These are phyloP conservation scores for Tautogolabrus adspersus DNA, from an alignment of 2,113 vertebrate genomes.

Conservation along the genomic window DNA sequence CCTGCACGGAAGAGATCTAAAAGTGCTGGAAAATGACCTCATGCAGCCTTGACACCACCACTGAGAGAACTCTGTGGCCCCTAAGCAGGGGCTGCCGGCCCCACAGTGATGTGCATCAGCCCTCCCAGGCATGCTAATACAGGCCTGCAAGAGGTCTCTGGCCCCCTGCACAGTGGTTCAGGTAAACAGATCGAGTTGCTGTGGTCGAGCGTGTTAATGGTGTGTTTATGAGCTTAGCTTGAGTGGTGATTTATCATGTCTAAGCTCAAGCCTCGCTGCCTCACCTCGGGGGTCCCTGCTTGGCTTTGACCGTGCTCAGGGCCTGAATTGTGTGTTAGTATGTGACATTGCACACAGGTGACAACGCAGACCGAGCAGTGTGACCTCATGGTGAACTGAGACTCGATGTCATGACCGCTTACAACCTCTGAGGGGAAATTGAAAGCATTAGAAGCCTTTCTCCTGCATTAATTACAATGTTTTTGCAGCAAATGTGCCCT, in stretches of 20 bases:
- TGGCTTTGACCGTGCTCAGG: conserved; percentile 37
- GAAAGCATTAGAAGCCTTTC: conserved; percentile 15
- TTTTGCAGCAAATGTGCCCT: conserved; percentile 16
- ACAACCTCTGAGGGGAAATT: conserved; percentile 17
- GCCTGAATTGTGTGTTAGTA: conserved; percentile 6
- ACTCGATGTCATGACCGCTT: conserved; percentile 33
- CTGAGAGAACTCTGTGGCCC: conserved; percentile 3
- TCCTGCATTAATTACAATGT: conserved; percentile 18
- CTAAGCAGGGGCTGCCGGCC: conserved; percentile 8
- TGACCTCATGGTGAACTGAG: conserved; percentile 58
- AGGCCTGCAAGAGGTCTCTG: conserved; percentile 32
- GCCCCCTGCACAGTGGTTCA: conserved; percentile 41
- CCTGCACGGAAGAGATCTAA: neutral
- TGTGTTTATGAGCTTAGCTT: conserved; percentile 79
- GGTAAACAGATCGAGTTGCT: conserved; percentile 76
- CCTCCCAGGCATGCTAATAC: conserved; percentile 46
- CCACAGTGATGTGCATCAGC: conserved; percentile 35
- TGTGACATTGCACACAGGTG: conserved; percentile 46
- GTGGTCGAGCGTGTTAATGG: conserved; percentile 75
- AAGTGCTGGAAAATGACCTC: conserved; percentile 42
- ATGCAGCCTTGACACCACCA: neutral
- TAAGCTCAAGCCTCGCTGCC: conserved; percentile 41
- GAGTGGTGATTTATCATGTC: conserved; percentile 78
- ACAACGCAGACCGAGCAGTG: conserved; percentile 20
- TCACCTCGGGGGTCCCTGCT: conserved; percentile 24